phyloP scores from a whole-genome alignment of 2,797 vertebrate genomes.

The Microcaecilia unicolor region DNA sequence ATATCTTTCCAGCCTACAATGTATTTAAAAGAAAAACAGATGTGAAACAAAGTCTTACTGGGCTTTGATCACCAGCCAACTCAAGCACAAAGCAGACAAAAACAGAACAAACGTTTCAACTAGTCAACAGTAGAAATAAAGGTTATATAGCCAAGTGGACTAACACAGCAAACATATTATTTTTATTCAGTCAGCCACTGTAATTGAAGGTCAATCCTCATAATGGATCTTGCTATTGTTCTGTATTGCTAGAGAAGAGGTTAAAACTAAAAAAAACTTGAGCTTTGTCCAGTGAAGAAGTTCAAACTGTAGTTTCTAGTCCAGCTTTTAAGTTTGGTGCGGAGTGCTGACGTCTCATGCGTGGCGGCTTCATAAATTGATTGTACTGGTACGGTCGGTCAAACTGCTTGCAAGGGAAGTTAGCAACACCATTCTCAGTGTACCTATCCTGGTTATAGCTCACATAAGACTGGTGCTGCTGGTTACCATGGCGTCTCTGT shows the following conservation, averaged over 20 bases:
- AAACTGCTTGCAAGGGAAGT: constrained; percentile 49
- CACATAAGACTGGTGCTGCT: constrained; percentile 64
- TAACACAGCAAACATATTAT: no score
- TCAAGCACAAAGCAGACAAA: no score
- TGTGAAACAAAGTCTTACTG: no score
- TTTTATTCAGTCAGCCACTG: no score
- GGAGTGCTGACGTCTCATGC: constrained; percentile 91
- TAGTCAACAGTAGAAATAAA: no score
- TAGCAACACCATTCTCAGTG: constrained; percentile 27
- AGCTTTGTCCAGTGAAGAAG: constrained; percentile 12
- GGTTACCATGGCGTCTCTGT: constrained; percentile 57
- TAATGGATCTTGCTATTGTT: not conserved
- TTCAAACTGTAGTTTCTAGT: constrained; percentile 86
- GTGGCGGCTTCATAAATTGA: constrained; percentile 77
- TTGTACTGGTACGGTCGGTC: constrained; percentile 57
- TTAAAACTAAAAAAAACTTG: no score
- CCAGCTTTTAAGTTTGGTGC: constrained; percentile 91
- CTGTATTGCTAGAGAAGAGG: constrained; percentile 11
- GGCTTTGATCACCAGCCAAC: no score
- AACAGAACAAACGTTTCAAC: no score
- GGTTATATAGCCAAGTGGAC: no score
- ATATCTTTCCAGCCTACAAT: no score
- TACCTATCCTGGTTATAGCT: constrained; percentile 39
- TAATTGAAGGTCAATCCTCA: no score
- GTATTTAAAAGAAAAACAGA: no score